These are phyloP conservation scores for Steinernema feltiae DNA, from an alignment of 1,140 invertebrate genomes.

Conservation along the genomic window DNA sequence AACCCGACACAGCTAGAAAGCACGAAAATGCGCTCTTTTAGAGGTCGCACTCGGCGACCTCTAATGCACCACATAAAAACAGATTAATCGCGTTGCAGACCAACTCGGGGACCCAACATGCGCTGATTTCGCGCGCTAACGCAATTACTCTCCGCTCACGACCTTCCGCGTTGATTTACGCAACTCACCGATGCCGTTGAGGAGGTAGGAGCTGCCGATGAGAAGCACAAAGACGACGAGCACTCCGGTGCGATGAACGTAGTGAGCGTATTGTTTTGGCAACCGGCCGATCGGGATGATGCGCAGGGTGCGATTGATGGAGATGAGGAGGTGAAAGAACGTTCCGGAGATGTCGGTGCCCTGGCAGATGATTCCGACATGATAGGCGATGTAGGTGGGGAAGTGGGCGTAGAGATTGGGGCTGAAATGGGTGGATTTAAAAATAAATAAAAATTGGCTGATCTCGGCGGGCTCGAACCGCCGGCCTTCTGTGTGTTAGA, in stretches of 20 bases:
- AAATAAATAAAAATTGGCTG: too few relatives aligned
- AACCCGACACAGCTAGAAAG: too few relatives aligned
- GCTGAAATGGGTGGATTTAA: too few relatives aligned
- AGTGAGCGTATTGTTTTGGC: neutral
- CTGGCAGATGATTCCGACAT: neutral
- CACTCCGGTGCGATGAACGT: neutral
- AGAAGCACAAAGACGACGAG: neutral
- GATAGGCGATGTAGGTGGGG: neutral
- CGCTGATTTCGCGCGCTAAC: too few relatives aligned
- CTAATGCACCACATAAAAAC: too few relatives aligned
- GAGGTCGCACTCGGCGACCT: too few relatives aligned
- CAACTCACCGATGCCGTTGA: neutral
- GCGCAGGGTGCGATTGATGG: neutral
- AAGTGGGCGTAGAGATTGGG: neutral
- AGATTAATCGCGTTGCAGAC: too few relatives aligned
- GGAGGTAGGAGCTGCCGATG: neutral
- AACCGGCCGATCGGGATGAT: neutral
- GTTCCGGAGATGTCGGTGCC: neutral
- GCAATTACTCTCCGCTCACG: too few relatives aligned
- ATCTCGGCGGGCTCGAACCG: constrained; percentile 44
- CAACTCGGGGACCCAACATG: too few relatives aligned
- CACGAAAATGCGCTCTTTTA: too few relatives aligned
- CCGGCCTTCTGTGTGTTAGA: constrained; percentile 29
- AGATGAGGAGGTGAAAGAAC: neutral
- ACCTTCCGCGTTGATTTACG: too few relatives aligned